Base-by-base conservation (phyloP, 2,113 vertebrate species). In the Dissostichus mawsoni region DNA sequence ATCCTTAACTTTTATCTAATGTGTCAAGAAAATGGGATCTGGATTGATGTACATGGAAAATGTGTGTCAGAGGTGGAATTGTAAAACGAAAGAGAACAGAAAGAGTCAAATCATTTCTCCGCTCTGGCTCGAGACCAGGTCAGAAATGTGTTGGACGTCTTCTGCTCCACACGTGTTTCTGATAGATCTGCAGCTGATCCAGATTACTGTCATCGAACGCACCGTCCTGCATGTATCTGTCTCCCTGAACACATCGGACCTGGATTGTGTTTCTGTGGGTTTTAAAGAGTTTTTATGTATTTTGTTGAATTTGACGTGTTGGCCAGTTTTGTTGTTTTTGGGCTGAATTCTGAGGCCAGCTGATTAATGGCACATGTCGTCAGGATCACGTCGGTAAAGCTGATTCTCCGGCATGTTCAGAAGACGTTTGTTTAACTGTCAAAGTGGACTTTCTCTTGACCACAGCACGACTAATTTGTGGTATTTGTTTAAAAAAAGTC, bases 141-240 rank as follows among this genome's bases (percentile, higher is more conserved):
- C 77, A 80, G 57, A 74, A 67, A 62, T 74, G 17, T 51, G 55
- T 17, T 55, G 67, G 56, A 69, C 61, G 0, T 65, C n/a, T 64
- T 74, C 74, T 77, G 62, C 55, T 41, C 68, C 71, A 50, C 88
- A 90, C 86, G 80, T 90, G 88, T 82, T 93, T 90, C 71, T 86
- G 69, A 91, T 89, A 80, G 52, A 76, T 55, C 59, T 48, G 11
- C 88, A 83, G 85, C 77, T 70, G 77, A 73, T 66, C 53, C 59
- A 45, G 14, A 90, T 85, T 78, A 85, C 52, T 61, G 67, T 69
- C 81, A 81, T 51, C 64, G 61, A 70, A 84, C 2, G 45, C 70
- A 69, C 70, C 13, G 76, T 74, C 76, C 64, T 48, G 17, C 53
- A 52, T 52, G 80, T 68, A 52, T 63, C 67, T 71, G 47, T 50